Evolutionary conservation across 2,797 vertebrate species (phyloP).

Genomic region (Bothrops alternatus): DNA sequence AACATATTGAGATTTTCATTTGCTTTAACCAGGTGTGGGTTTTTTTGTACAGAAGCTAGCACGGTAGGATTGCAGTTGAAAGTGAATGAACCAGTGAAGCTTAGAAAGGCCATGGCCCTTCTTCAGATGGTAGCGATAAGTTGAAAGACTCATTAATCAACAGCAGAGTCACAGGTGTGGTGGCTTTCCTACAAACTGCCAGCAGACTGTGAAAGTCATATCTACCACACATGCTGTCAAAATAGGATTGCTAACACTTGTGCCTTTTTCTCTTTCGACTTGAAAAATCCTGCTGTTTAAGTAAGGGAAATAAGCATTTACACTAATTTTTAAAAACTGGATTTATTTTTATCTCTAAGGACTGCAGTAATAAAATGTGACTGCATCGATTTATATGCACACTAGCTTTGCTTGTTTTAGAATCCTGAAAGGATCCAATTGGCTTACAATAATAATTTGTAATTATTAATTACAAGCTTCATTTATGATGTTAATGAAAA

Average conservation of each 20-base stretch:
- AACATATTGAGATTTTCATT: conserved; percentile 92
- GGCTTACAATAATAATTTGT: background rate
- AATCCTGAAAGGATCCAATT: background rate
- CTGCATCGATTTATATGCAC: background rate
- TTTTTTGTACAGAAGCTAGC: conserved; percentile 76
- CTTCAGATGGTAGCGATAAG: conserved; percentile 86
- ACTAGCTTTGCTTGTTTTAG: background rate
- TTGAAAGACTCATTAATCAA: conserved; percentile 99
- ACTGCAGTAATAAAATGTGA: background rate
- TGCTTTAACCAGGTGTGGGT: conserved; percentile 85
- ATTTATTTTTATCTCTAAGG: conserved; percentile 31
- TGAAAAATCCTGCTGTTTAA: conserved; percentile 26
- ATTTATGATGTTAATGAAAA: background rate
- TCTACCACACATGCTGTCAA: conserved; percentile 87
- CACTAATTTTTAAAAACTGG: conserved; percentile 16
- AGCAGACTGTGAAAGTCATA: conserved; percentile 99
- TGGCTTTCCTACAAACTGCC: conserved; percentile 90
- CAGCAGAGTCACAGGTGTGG: conserved; percentile 93
- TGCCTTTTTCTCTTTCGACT: conserved; percentile 41
- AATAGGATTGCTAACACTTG: conserved; percentile 71
- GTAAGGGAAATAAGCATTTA: background rate
- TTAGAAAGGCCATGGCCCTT: conserved; percentile 87
- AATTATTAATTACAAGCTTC: background rate
- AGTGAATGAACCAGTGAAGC: conserved; percentile 89
- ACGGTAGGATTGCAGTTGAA: conserved; percentile 80